phyloP scores from a whole-genome alignment of 2,113 vertebrate species.

The Agelaius tricolor region DNA sequence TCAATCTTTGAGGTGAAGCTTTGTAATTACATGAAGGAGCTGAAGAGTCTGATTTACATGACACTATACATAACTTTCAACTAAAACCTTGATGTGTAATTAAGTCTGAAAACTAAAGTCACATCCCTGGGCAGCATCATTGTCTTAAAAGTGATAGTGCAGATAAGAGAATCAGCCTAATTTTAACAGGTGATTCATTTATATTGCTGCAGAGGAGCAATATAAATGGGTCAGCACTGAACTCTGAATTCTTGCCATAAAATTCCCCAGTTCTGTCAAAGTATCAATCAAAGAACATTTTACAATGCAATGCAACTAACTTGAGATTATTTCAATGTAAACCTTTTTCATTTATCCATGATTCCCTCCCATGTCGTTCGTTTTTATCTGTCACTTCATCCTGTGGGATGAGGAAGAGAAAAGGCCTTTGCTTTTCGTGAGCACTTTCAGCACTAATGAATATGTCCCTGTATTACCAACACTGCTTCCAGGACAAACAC shows the following conservation, averaged over 20 bases:
- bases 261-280: background rate
- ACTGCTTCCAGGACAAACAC: background rate
- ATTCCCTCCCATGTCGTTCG: background rate
- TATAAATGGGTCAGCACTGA: background rate
- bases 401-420: background rate
- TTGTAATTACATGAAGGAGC: background rate
- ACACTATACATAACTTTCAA: rapidly evolving
- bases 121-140: background rate
- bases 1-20: background rate
- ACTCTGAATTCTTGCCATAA: background rate
- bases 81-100: background rate
- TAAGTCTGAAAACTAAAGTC: background rate
- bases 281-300: background rate
- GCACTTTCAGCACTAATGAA: background rate
- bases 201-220: rapidly evolving
- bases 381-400: background rate
- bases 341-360: rapidly evolving
- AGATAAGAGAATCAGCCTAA: background rate
- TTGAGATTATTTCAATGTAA: background rate
- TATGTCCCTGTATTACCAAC: background rate
- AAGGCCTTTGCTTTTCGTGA: background rate
- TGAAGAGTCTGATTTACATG: background rate
- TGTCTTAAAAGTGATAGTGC: background rate
- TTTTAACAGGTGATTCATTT: background rate
- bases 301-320: background rate